These are phyloP conservation scores for Pygocentrus nattereri DNA, from an alignment of 2,797 vertebrate genomes.

Conservation along the genomic window DNA sequence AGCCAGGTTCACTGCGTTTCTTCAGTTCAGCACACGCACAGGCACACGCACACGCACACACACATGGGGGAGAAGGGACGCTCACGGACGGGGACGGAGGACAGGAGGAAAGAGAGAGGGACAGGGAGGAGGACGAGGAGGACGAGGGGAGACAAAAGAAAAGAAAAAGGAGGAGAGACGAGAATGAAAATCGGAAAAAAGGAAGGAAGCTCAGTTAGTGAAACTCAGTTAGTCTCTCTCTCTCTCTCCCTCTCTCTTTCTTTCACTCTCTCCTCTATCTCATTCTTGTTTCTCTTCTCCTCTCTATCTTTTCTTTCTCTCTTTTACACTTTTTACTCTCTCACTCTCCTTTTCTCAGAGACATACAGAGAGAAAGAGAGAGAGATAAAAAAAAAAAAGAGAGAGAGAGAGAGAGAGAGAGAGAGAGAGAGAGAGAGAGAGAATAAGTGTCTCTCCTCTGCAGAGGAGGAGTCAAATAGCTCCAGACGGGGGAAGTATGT, in stretches of 20 bases:
- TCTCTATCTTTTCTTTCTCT: too few species aligned
- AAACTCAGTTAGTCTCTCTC: not conserved
- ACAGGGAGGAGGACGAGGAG: not conserved
- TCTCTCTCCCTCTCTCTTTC: not conserved
- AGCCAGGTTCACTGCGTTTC: conserved; percentile 99
- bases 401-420: not conserved
- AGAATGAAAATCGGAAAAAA: conserved; percentile 43
- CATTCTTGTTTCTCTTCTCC: not conserved
- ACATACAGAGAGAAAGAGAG: not conserved
- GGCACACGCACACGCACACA: not conserved
- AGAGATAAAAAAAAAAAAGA: not conserved
- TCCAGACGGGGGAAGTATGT: not conserved
- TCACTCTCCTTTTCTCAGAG: not conserved
- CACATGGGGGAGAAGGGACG: not conserved
- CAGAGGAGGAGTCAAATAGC: conserved; percentile 14
- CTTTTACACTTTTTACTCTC: not conserved
- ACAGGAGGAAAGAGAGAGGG: conserved; percentile 11
- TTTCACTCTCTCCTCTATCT: too few species aligned
- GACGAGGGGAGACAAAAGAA: not conserved
- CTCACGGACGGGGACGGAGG: conserved; percentile 13
- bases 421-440: not conserved
- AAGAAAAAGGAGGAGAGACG: conserved; percentile 32
- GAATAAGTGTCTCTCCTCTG: not conserved
- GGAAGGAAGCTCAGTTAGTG: conserved; percentile 61
- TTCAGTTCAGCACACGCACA: conserved; percentile 82